Conservation (phyloP, 2,888 invertebrate genomes). For the Nomada hirtipes region DNA sequence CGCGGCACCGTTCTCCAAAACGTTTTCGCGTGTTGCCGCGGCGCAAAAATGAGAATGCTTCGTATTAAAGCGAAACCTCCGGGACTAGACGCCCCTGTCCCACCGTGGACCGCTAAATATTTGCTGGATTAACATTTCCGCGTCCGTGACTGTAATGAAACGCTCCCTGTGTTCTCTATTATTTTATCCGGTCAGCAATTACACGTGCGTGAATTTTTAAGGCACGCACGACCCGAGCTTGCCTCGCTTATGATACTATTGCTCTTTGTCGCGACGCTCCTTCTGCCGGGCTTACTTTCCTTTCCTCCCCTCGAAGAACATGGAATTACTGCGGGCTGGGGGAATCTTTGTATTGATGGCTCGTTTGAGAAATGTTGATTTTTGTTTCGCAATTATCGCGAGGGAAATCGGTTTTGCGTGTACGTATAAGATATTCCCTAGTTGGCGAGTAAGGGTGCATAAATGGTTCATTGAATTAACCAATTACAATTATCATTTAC, state of each 20-base stretch:
- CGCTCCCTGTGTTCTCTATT: constrained; percentile 29
- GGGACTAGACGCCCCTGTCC: neutral
- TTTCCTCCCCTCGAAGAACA: neutral
- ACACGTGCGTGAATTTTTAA: constrained; percentile 37
- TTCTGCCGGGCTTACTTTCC: neutral
- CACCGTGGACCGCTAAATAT: constrained; percentile 51
- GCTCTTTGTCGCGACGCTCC: neutral
- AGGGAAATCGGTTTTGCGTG: no score
- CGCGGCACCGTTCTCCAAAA: constrained; percentile 45
- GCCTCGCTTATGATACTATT: neutral
- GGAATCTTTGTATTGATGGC: no score
- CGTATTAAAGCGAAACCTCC: constrained; percentile 34
- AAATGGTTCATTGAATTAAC: neutral
- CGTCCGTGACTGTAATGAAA: constrained; percentile 14
- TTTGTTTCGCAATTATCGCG: no score
- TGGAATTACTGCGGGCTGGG: no score
- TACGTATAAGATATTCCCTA: no score
- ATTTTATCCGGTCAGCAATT: constrained; percentile 47
- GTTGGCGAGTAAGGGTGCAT: no score
- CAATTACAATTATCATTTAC: neutral
- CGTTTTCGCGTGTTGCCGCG: constrained; percentile 21
- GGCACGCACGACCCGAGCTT: constrained; percentile 4
- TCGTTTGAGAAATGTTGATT: no score
- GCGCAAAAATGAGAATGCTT: constrained; percentile 49
- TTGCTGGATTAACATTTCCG: constrained; percentile 54